A percentile compares a stretch with the other conserved stretches of the same genome.
Evolutionary conservation across 2,113 vertebrate species (phyloP).

Genomic region (Crypturellus undulatus): DNA sequence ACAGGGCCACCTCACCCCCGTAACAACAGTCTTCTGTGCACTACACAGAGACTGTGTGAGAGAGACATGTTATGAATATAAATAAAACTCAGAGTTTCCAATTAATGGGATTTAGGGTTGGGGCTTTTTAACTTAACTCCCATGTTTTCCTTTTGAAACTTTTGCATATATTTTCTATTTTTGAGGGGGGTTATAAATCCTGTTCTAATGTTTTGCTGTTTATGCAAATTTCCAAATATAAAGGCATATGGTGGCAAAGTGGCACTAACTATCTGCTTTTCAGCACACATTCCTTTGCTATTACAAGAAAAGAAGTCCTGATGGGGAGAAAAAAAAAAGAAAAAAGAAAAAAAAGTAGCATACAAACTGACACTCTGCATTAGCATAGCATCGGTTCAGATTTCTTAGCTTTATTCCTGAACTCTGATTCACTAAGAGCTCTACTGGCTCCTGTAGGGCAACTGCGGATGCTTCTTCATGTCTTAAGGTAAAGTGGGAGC

Average conservation of each 20-base stretch:
- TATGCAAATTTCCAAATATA: constrained; percentile 76
- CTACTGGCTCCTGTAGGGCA: constrained; percentile 35
- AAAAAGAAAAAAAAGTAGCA: background rate
- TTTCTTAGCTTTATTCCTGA: constrained; percentile 44
- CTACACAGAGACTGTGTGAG: background rate
- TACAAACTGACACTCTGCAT: background rate
- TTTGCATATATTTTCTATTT: constrained; percentile 61
- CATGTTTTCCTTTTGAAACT: constrained; percentile 43
- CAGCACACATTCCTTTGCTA: constrained; percentile 60
- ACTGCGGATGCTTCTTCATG: constrained; percentile 4
- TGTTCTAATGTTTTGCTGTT: constrained; percentile 74
- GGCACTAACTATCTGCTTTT: constrained; percentile 76
- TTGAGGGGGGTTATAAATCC: constrained; percentile 55
- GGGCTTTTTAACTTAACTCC: constrained; percentile 14
- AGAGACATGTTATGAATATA: constrained; percentile 24
- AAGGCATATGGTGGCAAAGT: constrained; percentile 76
- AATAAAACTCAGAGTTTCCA: constrained; percentile 30
- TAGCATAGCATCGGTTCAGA: constrained; percentile 22
- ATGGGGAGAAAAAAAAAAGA: background rate
- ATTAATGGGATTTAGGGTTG: constrained; percentile 17
- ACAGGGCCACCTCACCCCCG: background rate
- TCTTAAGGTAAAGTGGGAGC: constrained; percentile 31
- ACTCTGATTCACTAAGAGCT: constrained; percentile 38
- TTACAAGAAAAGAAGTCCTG: constrained; percentile 54
- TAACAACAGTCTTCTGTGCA: constrained; percentile 1